These are phyloP conservation scores for Oasisia sp. DNA, from an alignment of 2,888 invertebrate genomes.

Conservation along the genomic window DNA sequence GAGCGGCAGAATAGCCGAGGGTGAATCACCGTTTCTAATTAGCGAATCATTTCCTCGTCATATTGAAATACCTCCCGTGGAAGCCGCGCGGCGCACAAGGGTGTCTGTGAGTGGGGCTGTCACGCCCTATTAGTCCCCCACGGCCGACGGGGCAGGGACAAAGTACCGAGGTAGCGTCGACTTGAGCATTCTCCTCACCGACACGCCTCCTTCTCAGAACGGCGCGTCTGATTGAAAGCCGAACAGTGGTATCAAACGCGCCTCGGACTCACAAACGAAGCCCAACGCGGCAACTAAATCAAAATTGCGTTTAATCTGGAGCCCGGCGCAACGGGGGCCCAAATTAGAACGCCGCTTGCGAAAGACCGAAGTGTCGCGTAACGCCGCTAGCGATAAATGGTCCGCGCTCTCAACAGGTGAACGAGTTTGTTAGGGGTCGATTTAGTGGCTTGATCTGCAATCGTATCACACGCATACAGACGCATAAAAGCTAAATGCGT, in stretches of 20 bases:
- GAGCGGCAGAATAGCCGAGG: neutral
- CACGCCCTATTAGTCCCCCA: neutral
- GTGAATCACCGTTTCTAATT: conserved; percentile 7
- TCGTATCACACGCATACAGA: neutral
- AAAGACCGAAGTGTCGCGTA: neutral
- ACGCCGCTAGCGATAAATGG: neutral
- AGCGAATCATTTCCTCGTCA: conserved; percentile 10
- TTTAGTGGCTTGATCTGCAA: neutral
- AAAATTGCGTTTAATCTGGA: conserved; percentile 17
- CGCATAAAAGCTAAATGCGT: neutral
- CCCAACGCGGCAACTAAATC: neutral
- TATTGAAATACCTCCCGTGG: neutral
- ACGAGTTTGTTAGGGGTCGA: neutral
- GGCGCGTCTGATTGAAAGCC: neutral
- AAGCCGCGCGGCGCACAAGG: neutral
- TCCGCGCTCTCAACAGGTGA: neutral
- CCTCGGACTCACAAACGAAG: neutral
- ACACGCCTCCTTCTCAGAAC: neutral
- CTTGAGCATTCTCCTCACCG: neutral
- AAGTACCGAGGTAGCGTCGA: neutral
- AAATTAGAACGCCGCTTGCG: neutral
- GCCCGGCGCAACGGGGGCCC: neutral
- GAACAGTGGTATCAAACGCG: neutral
- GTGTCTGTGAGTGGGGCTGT: neutral
- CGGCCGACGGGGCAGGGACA: neutral